phyloP scores from a whole-genome alignment of 2,888 invertebrate genomes.

The Pinctada fucata region DNA sequence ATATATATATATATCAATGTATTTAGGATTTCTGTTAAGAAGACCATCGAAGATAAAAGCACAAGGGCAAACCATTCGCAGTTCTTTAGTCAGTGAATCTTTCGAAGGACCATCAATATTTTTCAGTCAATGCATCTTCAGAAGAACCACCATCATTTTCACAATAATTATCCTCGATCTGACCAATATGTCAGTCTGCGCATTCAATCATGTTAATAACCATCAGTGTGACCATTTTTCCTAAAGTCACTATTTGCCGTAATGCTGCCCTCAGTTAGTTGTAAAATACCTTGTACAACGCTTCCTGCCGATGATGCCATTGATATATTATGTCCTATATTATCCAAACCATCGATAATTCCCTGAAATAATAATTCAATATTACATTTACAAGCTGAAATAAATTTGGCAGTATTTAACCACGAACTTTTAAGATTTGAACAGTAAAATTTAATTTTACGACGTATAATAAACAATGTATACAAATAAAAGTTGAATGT shows the following conservation, averaged over 20 bases:
- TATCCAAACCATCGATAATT: slow-evolving; percentile 48
- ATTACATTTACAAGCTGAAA: neutral
- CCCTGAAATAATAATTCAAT: slow-evolving; percentile 40
- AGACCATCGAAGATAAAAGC: no score
- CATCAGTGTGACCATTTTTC: slow-evolving; percentile 49
- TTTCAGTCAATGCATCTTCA: no score
- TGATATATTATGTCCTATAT: slow-evolving; percentile 51
- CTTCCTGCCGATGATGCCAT: slow-evolving; percentile 34
- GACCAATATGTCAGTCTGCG: no score
- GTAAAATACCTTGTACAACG: slow-evolving; percentile 45
- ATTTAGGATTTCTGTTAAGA: no score
- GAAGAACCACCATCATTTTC: no score
- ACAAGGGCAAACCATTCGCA: no score
- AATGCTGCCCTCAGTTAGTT: slow-evolving; percentile 39
- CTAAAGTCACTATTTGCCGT: slow-evolving; percentile 49
- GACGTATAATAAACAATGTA: neutral
- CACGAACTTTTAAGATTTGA: neutral
- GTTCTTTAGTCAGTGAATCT: no score
- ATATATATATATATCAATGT: no score
- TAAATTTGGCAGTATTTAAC: no score
- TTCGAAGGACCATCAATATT: no score
- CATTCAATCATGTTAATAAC: slow-evolving; percentile 34
- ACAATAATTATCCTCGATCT: no score
- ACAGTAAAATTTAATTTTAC: neutral
- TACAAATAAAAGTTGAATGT: no score